Evolutionary conservation across 2,797 vertebrate species (phyloP).

Genomic region (Adelosebastes latens): DNA sequence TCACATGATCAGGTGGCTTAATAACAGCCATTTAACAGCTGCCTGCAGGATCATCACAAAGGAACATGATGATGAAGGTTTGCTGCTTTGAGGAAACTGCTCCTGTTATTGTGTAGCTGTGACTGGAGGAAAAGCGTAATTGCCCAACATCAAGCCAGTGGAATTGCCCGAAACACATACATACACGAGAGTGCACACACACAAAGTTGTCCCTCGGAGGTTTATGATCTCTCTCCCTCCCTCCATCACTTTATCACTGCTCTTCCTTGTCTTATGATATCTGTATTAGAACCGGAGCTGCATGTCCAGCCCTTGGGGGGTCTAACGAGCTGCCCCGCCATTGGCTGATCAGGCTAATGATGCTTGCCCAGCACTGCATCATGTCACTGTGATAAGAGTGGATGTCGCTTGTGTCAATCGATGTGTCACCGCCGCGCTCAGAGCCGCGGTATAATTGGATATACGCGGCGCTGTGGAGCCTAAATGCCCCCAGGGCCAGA

Average conservation of each 20-base stretch:
- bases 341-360: constrained; percentile 70
- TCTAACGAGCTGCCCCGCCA: constrained; percentile 49
- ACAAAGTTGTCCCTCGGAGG: constrained; percentile 37
- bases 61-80: constrained; percentile 12
- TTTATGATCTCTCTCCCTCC: constrained; percentile 21
- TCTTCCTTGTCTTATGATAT: constrained; percentile 52
- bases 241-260: constrained; percentile 32
- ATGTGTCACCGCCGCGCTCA: constrained; percentile 66
- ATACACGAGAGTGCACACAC: constrained; percentile 7
- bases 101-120: constrained; percentile 11
- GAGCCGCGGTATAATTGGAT: constrained; percentile 68
- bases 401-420: constrained; percentile 70
- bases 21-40: constrained; percentile 4
- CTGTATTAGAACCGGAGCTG: constrained; percentile 48
- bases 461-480: constrained; percentile 44
- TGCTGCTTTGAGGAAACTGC: constrained; percentile 9
- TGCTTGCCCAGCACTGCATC: constrained; percentile 63
- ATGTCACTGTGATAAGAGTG: constrained; percentile 67
- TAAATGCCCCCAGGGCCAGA: constrained; percentile 41
- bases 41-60: constrained; percentile 5
- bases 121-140: constrained; percentile 24
- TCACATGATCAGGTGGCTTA: constrained; percentile 13
- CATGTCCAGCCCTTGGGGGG: constrained; percentile 33
- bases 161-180: constrained; percentile 26
- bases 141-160: neutral